Evolutionary conservation across 2,888 invertebrate genomes (phyloP).

Genomic region (Mylabris sibirica): DNA sequence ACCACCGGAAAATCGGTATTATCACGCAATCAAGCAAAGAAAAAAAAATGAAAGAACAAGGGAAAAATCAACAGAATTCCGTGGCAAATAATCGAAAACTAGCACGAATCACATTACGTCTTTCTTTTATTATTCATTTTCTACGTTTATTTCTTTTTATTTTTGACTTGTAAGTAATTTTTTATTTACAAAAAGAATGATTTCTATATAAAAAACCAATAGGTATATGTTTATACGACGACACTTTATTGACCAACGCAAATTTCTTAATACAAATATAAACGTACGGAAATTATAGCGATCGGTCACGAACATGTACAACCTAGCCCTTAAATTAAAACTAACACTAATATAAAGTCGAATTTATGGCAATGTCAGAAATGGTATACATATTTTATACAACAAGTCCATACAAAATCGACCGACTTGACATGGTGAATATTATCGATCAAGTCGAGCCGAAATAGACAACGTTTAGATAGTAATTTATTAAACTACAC

Average conservation of each 20-base stretch:
- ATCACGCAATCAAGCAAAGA: slow-evolving; percentile 2
- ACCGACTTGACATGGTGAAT: no score
- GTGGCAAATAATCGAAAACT: background rate
- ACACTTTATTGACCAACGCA: background rate
- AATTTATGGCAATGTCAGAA: background rate
- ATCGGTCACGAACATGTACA: background rate
- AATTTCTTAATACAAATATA: slow-evolving; percentile 6
- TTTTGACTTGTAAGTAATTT: background rate
- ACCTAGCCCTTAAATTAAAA: background rate
- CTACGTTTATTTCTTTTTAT: no score
- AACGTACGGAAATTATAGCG: background rate
- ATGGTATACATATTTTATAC: background rate
- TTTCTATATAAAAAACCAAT: no score
- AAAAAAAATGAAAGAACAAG: background rate
- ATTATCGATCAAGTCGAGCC: no score
- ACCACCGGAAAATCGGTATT: slow-evolving; percentile 12
- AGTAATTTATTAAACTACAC: no score
- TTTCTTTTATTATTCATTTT: background rate
- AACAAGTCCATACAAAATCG: background rate
- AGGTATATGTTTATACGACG: background rate
- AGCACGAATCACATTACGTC: background rate
- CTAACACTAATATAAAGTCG: background rate
- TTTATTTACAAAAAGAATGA: background rate
- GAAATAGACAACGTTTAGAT: no score
- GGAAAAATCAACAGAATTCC: background rate